Conservation (phyloP, 2,113 vertebrate genomes). For the Thunnus maccoyii region DNA sequence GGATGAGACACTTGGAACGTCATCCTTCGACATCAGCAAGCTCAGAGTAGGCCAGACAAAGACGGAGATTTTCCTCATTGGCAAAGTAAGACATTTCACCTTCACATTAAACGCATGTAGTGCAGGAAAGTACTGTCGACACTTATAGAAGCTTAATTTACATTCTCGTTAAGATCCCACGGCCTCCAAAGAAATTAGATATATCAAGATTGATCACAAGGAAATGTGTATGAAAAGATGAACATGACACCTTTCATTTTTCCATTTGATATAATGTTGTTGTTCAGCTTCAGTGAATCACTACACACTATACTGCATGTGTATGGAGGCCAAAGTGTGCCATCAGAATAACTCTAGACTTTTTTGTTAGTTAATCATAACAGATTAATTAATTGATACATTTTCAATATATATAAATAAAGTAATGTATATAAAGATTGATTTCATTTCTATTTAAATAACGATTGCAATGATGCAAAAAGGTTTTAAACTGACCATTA, state of each 20-base stretch:
- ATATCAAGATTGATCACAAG: not conserved
- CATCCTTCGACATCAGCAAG: slow-evolving; percentile 87
- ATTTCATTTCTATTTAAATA: not conserved
- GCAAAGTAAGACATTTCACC: slow-evolving; percentile 86
- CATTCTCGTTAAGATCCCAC: not conserved
- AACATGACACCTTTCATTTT: not conserved
- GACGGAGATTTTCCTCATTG: slow-evolving; percentile 89
- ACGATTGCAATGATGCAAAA: not conserved
- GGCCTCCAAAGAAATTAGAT: not conserved
- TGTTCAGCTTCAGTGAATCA: not conserved
- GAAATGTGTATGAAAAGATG: not conserved
- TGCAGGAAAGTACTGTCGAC: not conserved
- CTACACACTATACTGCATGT: not conserved
- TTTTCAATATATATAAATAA: not conserved
- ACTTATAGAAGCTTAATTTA: not conserved
- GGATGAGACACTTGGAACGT: slow-evolving; percentile 94
- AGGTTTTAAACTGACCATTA: not conserved
- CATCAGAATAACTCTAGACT: not conserved
- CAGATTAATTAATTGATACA: not conserved
- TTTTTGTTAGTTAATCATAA: not conserved
- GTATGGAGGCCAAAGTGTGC: not conserved
- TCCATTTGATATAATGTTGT: not conserved
- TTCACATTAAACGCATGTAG: not conserved
- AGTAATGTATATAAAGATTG: too few relatives aligned
- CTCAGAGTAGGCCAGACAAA: slow-evolving; percentile 90